Evolutionary conservation across 2,113 vertebrate species (phyloP).

Genomic region (cat (Felis catus)): DNA sequence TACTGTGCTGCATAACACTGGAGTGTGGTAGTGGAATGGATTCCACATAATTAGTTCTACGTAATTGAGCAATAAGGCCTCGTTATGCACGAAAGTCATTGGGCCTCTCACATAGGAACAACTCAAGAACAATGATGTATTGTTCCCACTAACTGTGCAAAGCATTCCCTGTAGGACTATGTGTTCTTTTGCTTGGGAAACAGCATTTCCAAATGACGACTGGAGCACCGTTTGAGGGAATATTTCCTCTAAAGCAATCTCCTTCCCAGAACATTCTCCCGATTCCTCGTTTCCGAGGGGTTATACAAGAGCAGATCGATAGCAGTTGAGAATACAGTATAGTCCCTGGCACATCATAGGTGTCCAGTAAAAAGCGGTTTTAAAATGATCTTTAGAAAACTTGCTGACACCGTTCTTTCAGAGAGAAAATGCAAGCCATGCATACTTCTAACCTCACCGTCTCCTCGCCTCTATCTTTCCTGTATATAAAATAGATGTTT

Average conservation of each 20-base stretch:
- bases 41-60: neutral
- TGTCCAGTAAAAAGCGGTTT: neutral
- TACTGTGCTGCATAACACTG: neutral
- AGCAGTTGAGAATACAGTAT: neutral
- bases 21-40: neutral
- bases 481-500: neutral
- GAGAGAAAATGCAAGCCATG: neutral
- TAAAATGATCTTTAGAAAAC: neutral
- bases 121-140: neutral
- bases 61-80: neutral
- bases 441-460: neutral
- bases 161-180: fast-evolving
- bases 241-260: neutral
- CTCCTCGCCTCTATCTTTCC: neutral
- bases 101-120: neutral
- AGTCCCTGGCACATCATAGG: neutral
- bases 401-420: neutral
- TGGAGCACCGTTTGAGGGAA: neutral
- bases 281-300: neutral
- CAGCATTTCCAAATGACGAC: neutral
- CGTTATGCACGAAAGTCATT: neutral
- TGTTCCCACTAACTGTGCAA: neutral
- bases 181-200: neutral
- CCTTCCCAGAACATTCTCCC: neutral
- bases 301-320: neutral